Percentiles rank a stretch among this genome's conserved stretches.
Conservation (phyloP, 2,113 vertebrate genomes). For the Nothocercus nigrocapillus region DNA sequence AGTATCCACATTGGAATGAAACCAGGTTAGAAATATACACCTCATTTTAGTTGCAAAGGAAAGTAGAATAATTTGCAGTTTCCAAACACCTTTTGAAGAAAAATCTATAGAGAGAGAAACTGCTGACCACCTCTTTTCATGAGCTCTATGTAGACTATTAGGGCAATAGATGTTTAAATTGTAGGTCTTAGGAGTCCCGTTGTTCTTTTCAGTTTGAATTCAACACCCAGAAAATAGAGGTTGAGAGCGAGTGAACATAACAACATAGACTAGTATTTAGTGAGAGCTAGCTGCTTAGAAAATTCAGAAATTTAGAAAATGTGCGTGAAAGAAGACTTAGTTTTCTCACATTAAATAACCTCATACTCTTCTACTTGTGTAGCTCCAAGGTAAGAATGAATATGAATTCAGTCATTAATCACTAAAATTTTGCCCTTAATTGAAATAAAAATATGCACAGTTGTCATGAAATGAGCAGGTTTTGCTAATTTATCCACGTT, state of each 20-base stretch:
- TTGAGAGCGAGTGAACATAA: too few relatives aligned
- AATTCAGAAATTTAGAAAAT: not conserved
- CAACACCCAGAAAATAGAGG: too few relatives aligned
- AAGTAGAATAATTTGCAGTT: not conserved
- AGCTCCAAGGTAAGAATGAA: not conserved
- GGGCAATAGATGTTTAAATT: not conserved
- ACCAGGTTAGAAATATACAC: not conserved
- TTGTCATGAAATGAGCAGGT: not conserved
- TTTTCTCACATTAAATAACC: not conserved
- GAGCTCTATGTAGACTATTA: not conserved
- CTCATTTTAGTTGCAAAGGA: not conserved
- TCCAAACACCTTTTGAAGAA: not conserved
- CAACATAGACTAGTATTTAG: not conserved
- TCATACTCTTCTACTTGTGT: not conserved
- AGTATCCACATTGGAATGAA: not conserved
- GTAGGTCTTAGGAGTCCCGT: not conserved
- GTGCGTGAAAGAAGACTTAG: not conserved
- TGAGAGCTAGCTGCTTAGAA: not conserved
- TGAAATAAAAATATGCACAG: not conserved
- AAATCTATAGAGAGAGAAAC: not conserved
- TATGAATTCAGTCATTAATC: not conserved
- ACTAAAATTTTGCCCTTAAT: not conserved
- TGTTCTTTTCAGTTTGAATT: not conserved
- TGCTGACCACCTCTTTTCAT: not conserved
- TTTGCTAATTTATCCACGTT: not conserved